Evolutionary conservation across 2,113 vertebrate genomes (phyloP).

Genomic region (Polyodon spathula): DNA sequence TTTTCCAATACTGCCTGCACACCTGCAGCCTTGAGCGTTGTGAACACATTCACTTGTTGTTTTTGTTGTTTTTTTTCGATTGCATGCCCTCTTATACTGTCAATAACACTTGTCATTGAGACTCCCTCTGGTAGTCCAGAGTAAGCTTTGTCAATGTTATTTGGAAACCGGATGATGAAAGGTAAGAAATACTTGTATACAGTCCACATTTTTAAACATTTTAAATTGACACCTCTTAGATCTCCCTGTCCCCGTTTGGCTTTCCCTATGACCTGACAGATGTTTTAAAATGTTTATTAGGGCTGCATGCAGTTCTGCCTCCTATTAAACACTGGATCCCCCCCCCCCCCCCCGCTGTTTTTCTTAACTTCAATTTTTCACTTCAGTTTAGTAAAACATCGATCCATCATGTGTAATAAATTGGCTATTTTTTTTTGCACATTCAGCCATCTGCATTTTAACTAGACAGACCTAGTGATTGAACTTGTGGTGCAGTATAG

Average conservation of each 20-base stretch:
- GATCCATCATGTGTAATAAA: slow-evolving; percentile 14
- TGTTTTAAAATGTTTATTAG: slow-evolving; percentile 21
- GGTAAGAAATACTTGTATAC: slow-evolving; percentile 12
- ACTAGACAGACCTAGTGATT: slow-evolving; percentile 2
- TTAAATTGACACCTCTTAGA: slow-evolving; percentile 17
- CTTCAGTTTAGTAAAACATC: slow-evolving; percentile 2
- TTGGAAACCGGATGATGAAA: slow-evolving; percentile 11
- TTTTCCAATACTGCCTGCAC: slow-evolving; percentile 4
- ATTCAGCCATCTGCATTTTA: slow-evolving; percentile 1
- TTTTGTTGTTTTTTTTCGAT: slow-evolving; percentile 12
- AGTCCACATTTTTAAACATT: slow-evolving; percentile 23
- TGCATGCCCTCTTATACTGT: slow-evolving; percentile 17
- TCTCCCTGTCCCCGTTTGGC: slow-evolving; percentile 1
- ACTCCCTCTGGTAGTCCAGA: slow-evolving; percentile 10
- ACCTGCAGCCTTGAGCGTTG: slow-evolving; percentile 23
- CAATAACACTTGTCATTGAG: slow-evolving; percentile 9
- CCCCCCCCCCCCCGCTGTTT: background rate
- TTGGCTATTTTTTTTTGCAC: background rate
- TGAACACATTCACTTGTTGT: slow-evolving; percentile 22
- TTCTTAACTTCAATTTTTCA: slow-evolving; percentile 1
- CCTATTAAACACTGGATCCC: background rate
- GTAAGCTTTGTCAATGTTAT: slow-evolving; percentile 6
- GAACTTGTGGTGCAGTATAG: no score
- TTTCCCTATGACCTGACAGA: slow-evolving; percentile 6
- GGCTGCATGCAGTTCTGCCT: background rate